Percentiles rank a stretch among this genome's conserved stretches.
Conservation (phyloP, 2,113 vertebrate genomes). For the Hylia prasina region DNA sequence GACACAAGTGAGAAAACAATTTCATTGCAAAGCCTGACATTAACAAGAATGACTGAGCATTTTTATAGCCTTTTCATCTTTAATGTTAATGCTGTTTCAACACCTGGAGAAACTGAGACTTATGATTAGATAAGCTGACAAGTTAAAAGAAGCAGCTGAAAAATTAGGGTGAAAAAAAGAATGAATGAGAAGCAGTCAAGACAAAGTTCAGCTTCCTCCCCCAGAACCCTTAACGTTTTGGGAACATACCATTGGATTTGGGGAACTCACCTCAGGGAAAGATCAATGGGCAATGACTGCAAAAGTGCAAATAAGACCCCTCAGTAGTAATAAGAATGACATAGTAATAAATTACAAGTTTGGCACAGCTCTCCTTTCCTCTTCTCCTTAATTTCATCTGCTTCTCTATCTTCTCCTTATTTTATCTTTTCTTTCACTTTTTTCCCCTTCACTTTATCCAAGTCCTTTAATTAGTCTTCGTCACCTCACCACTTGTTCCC, state of each 20-base stretch:
- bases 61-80: conserved; percentile 33
- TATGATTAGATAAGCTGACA: not conserved
- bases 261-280: not conserved
- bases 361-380: not conserved
- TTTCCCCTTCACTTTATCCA: not conserved
- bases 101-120: conserved; percentile 22
- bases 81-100: not conserved
- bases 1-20: not conserved
- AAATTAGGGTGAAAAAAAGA: not conserved
- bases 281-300: not conserved
- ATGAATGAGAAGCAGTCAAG: not conserved
- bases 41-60: not conserved
- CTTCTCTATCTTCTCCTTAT: not conserved
- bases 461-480: not conserved
- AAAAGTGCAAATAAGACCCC: not conserved
- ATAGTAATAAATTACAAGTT: not conserved
- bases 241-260: not conserved
- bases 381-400: not conserved
- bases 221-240: not conserved
- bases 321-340: not conserved
- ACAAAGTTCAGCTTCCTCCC: not conserved
- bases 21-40: conserved; percentile 4
- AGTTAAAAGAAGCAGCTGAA: not conserved
- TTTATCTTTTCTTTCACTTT: not conserved
- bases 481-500: not conserved